Conservation (phyloP, 2,888 invertebrate genomes). For the Quadriops clusia region DNA sequence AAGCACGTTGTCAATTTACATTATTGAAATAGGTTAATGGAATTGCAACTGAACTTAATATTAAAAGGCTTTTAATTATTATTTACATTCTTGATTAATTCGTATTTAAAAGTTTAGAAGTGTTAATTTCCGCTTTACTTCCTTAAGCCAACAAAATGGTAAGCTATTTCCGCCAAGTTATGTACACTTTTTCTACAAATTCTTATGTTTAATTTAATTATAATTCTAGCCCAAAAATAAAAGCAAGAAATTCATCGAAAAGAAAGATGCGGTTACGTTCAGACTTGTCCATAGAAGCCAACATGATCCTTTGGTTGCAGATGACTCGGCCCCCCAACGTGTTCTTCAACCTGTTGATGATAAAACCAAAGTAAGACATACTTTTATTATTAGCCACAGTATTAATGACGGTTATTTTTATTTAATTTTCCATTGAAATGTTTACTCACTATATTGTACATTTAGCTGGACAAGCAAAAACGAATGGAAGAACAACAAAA, state of each 20-base stretch:
- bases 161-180: not conserved
- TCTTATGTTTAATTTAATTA: not conserved
- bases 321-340: conserved; percentile 79
- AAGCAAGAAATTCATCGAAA: conserved; percentile 78
- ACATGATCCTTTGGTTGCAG: conserved; percentile 79
- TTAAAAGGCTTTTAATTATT: not conserved
- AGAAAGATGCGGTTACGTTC: conserved; percentile 83
- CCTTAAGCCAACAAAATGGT: not conserved
- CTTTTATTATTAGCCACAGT: conserved; percentile 1
- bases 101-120: not conserved
- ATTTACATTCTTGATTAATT: not conserved
- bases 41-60: not conserved
- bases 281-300: conserved; percentile 89
- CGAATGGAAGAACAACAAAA: conserved; percentile 63
- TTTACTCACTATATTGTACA: conserved; percentile 8
- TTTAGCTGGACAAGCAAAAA: conserved; percentile 36
- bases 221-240: conserved; percentile 48
- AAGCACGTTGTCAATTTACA: conserved; percentile 1
- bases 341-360: conserved; percentile 59
- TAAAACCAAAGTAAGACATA: conserved; percentile 34
- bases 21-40: not conserved
- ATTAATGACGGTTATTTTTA: too few species aligned
- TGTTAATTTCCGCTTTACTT: not conserved
- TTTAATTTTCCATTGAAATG: not conserved
- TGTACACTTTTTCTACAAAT: not conserved